Conservation (phyloP, 2,113 vertebrate species). For the Rhombomys opimus region DNA sequence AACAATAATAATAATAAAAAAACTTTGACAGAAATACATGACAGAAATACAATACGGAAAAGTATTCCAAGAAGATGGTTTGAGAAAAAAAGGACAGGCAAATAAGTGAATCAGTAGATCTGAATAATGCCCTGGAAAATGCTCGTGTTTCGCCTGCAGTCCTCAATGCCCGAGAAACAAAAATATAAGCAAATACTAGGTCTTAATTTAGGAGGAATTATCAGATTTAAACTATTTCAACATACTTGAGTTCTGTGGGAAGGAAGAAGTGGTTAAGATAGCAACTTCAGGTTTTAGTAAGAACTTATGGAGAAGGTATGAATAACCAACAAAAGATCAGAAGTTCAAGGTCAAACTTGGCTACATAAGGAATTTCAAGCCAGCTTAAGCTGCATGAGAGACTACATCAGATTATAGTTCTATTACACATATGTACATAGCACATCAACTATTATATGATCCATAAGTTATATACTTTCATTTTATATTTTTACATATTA, state of each 20-base stretch:
- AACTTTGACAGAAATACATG: background rate
- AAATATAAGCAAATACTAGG: background rate
- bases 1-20: background rate
- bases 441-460: background rate
- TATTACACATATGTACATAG: background rate
- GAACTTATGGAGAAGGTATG: background rate
- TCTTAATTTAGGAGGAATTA: background rate
- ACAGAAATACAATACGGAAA: background rate
- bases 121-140: background rate
- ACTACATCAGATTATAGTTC: background rate
- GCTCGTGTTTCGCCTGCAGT: background rate
- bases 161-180: background rate
- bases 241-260: background rate
- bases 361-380: background rate
- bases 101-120: background rate
- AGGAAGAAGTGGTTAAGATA: background rate
- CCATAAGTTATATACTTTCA: background rate
- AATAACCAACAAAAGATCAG: background rate
- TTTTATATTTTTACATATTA: background rate
- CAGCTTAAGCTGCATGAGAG: background rate
- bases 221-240: background rate
- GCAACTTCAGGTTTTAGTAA: background rate
- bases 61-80: background rate
- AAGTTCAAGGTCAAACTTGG: background rate
- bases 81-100: background rate